Evolutionary conservation across 2,797 vertebrate genomes (phyloP), one percentile per base, ranked within the genome.

Genomic region (Myoxocephalus aenaeus): DNA sequence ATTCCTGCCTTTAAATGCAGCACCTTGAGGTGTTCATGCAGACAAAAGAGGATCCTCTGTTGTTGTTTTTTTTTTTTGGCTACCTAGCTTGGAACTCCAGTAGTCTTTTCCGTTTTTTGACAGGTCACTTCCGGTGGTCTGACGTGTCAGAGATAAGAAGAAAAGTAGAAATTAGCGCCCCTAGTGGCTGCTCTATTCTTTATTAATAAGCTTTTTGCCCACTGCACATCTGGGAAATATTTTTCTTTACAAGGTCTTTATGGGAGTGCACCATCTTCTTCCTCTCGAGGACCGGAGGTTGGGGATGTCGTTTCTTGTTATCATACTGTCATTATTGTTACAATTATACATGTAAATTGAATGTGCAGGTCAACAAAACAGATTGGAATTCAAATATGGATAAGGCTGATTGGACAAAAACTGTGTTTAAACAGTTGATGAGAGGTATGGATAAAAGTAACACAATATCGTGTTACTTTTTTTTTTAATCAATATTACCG

Each of bases 41-140:
- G 29, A 78, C 10, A 77, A 74, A 79, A 22, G 73, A 54, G 25
- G 27, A 69, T 20, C 10, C 51, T 79, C 18, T 86, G 85, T 87
- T 86, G 59, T 79, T 75, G 22, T 80, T 59, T 62, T 51, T 59
- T 62, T 51, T 27, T 42, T 42, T 56, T 15, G 51, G 48, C 34
- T 48, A 46, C 51, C 65, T 50, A 65, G 15, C 63, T 77, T 61
- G 42, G 4, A 61, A 73, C 78, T 72, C 84, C 56, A 64, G 5
- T 0, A 13, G 34, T 22, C 20, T 4, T 11, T 73, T 83, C 83
- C 79, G 40, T 32, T 40, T 64, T 73, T 50, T 86, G 71, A 85
- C 77, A 83, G 8, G 65, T 82, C 86, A 90, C 81, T 90, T 92
- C 92, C 92, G 83, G 74, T 48, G 5, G 1, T 3, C 44, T 29